phyloP scores from a whole-genome alignment of 2,888 invertebrate genomes.

The Phengaris arion region DNA sequence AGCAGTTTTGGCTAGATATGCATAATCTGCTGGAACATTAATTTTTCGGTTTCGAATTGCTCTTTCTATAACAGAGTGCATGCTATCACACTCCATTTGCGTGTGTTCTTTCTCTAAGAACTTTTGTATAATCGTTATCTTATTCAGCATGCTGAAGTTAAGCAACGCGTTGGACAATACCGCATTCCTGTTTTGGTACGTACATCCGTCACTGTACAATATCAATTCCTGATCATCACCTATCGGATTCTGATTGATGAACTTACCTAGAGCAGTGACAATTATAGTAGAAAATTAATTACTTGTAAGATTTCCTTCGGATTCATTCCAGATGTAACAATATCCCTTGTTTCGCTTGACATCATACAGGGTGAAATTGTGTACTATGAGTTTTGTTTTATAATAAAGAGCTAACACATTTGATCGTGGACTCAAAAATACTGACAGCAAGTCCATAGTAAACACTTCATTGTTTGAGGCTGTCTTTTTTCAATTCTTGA shows the following conservation, averaged over 20 bases:
- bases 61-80: background rate
- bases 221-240: conserved; percentile 6
- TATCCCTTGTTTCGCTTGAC: conserved; percentile 37
- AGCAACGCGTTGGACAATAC: conserved; percentile 2
- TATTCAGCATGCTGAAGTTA: background rate
- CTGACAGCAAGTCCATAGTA: conserved; percentile 43
- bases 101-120: background rate
- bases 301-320: background rate
- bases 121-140: conserved; percentile 19
- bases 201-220: conserved; percentile 8
- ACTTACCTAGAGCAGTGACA: background rate
- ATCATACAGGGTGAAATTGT: conserved; percentile 42
- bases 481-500: conserved; percentile 36
- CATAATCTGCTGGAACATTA: background rate
- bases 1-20: background rate
- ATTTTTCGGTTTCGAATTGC: background rate
- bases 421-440: conserved; percentile 41
- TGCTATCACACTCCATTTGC: conserved; percentile 21
- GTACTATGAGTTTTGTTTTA: conserved; percentile 43
- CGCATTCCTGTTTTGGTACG: background rate
- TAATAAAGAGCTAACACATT: conserved; percentile 44
- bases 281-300: background rate
- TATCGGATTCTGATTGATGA: background rate
- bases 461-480: conserved; percentile 39
- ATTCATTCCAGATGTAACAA: conserved; percentile 30